Evolutionary conservation across 2,888 invertebrate species (phyloP).

Genomic region (Elysia crispata): DNA sequence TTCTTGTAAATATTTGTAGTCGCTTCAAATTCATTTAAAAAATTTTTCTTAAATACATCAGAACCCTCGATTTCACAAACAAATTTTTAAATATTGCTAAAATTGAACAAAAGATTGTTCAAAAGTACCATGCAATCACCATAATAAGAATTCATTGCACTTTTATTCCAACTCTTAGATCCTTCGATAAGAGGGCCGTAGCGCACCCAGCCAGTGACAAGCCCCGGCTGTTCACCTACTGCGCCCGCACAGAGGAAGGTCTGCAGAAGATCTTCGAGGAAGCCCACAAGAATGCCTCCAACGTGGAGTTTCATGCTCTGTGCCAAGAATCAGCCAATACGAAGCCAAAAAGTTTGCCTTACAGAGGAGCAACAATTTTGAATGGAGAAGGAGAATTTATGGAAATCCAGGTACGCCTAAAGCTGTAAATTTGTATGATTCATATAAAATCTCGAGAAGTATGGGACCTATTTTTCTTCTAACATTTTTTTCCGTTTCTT

Average conservation of each 20-base stretch:
- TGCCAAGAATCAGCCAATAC: background rate
- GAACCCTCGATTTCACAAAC: too few relatives aligned
- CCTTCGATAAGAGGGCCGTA: background rate
- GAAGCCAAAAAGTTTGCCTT: background rate
- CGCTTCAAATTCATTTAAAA: too few relatives aligned
- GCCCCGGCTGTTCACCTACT: background rate
- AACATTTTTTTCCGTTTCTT: too few relatives aligned
- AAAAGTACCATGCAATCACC: too few relatives aligned
- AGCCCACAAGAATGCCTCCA: background rate
- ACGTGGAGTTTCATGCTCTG: slow-evolving; percentile 9
- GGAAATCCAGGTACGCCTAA: background rate
- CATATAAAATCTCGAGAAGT: too few relatives aligned
- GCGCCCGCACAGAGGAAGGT: background rate
- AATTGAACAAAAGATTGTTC: too few relatives aligned
- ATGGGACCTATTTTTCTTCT: too few relatives aligned
- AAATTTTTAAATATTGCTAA: background rate
- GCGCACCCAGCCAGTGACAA: background rate
- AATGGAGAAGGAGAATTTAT: background rate
- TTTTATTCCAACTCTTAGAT: too few relatives aligned
- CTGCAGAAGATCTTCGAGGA: background rate
- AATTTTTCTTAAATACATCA: too few relatives aligned
- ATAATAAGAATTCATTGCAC: too few relatives aligned
- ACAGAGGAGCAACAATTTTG: background rate
- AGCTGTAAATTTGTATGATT: background rate
- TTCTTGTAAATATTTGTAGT: too few relatives aligned